These are phyloP conservation scores for Calonectris borealis DNA, from an alignment of 2,113 vertebrate genomes.

Conservation along the genomic window DNA sequence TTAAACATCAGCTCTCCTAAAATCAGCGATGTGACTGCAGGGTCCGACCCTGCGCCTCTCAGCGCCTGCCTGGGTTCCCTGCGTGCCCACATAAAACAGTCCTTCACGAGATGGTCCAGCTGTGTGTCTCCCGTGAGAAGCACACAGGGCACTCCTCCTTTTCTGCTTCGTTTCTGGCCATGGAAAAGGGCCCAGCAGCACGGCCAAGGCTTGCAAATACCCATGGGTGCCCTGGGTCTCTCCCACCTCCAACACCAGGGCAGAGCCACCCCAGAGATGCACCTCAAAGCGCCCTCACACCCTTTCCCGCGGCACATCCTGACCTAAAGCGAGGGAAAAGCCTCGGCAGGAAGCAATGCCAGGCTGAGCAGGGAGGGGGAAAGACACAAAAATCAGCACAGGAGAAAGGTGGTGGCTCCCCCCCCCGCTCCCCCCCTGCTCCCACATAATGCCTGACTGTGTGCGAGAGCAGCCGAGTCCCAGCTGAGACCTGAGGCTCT, in stretches of 20 bases:
- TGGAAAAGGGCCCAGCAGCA: not conserved
- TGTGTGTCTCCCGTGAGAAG: not conserved
- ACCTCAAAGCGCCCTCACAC: fast-evolving
- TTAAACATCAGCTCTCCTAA: not conserved
- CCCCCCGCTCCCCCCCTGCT: not conserved
- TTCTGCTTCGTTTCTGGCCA: not conserved
- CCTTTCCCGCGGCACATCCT: not conserved
- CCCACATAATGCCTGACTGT: constrained; percentile 56
- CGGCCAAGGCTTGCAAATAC: not conserved
- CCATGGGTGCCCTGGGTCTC: not conserved
- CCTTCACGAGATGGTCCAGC: not conserved
- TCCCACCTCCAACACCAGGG: not conserved
- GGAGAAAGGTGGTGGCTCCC: not conserved
- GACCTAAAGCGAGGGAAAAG: not conserved
- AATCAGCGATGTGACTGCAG: not conserved
- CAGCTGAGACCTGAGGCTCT: constrained; percentile 21
- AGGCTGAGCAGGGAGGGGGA: not conserved
- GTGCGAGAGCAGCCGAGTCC: not conserved
- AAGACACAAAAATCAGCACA: not conserved
- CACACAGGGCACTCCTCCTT: not conserved
- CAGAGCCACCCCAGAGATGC: not conserved
- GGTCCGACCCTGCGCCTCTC: not conserved
- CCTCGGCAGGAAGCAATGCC: not conserved
- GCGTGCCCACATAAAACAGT: not conserved
- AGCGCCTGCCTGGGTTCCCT: not conserved